A percentile compares a stretch with the other conserved stretches of the same genome.
These are phyloP conservation scores for Drosophila jambulina DNA, from an alignment of 1,140 invertebrate genomes.

Conservation along the genomic window DNA sequence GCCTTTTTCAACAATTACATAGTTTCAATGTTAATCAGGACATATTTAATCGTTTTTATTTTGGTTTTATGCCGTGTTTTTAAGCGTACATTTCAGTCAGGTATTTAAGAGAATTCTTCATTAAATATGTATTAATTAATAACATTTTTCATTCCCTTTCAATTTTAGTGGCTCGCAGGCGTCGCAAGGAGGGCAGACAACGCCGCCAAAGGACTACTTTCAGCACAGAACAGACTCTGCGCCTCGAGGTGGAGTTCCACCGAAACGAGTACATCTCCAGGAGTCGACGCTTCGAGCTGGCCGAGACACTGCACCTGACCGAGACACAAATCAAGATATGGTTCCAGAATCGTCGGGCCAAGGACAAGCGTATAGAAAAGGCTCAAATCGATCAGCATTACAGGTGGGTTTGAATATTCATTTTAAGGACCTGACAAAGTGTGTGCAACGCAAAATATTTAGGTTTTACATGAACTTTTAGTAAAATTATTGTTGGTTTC, in stretches of 20 bases:
- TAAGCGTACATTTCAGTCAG: neutral
- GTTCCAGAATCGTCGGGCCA: conserved; percentile 98
- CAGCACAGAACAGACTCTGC: conserved; percentile 95
- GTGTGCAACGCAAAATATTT: no score
- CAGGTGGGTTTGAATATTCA: conserved; percentile 87
- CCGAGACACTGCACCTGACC: conserved; percentile 92
- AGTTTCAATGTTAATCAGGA: neutral
- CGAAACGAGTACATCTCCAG: conserved; percentile 96
- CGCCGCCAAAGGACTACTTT: conserved; percentile 97
- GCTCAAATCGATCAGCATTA: conserved; percentile 97
- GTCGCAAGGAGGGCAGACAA: conserved; percentile 93
- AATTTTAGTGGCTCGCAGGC: conserved; percentile 91
- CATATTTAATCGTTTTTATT: no score
- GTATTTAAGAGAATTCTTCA: neutral
- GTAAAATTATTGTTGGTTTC: neutral
- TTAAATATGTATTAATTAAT: neutral
- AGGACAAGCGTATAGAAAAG: conserved; percentile 98
- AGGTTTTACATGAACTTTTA: neutral
- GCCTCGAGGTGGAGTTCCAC: conserved; percentile 95
- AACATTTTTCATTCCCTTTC: neutral
- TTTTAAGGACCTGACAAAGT: neutral
- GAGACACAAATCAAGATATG: conserved; percentile 99
- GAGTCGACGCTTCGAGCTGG: conserved; percentile 93
- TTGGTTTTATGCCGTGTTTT: neutral
- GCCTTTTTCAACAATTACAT: neutral